Evolutionary conservation across 1,140 invertebrate genomes (phyloP).

Genomic region (Diorhabda elongata): DNA sequence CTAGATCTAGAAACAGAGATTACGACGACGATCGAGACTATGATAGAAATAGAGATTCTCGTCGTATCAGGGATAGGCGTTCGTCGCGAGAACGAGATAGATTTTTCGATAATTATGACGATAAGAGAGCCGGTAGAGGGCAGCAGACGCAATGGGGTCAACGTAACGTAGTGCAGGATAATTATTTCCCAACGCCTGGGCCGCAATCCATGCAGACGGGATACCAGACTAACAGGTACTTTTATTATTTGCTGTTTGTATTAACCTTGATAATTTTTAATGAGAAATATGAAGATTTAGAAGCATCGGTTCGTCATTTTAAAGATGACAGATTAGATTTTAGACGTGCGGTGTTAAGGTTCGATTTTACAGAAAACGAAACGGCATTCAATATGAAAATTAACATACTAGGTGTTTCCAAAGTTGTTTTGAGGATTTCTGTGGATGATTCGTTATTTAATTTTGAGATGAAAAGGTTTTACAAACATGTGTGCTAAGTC

Average conservation of each 20-base stretch:
- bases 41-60: constrained; percentile 19
- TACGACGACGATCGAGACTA: constrained; percentile 22
- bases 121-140: constrained; percentile 11
- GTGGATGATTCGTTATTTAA: too few species aligned
- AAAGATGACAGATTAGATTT: too few species aligned
- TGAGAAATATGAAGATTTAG: too few species aligned
- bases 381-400: too few species aligned
- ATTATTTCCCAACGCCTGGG: constrained; percentile 13
- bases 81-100: constrained; percentile 21
- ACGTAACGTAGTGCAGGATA: constrained; percentile 11
- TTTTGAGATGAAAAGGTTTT: too few species aligned
- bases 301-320: too few species aligned
- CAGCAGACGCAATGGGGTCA: constrained; percentile 21
- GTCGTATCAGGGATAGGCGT: constrained; percentile 17
- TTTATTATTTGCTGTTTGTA: constrained; percentile 12
- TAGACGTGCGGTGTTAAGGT: too few species aligned
- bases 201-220: constrained; percentile 18
- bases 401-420: too few species aligned
- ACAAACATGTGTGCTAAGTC: too few species aligned
- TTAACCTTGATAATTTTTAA: too few species aligned
- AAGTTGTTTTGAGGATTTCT: too few species aligned
- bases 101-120: constrained; percentile 27
- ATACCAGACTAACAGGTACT: constrained; percentile 30
- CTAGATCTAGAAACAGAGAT: constrained; percentile 24
- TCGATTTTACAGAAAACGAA: too few species aligned